phyloP scores from a whole-genome alignment of 2,113 vertebrate genomes.

The Onychostruthus taczanowskii region DNA sequence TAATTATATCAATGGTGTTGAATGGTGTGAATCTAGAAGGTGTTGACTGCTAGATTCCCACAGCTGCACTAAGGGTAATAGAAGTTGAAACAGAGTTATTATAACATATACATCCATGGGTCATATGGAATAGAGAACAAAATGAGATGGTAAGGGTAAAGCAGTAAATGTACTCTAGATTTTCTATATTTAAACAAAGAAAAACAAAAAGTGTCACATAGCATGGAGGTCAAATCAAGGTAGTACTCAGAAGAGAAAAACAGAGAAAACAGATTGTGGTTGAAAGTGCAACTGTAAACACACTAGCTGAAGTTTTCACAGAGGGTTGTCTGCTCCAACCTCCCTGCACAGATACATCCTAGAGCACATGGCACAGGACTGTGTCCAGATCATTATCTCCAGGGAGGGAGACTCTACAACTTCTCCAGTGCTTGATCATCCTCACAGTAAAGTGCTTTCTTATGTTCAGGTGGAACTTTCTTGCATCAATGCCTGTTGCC shows the following conservation, averaged over 20 bases:
- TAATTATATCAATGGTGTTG: neutral
- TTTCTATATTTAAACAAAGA: neutral
- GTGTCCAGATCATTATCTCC: neutral
- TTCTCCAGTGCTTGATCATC: neutral
- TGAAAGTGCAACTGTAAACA: neutral
- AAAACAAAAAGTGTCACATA: neutral
- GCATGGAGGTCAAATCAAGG: neutral
- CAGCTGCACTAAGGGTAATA: neutral
- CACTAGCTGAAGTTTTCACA: neutral
- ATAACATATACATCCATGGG: neutral
- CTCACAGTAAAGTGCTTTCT: neutral
- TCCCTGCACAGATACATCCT: neutral
- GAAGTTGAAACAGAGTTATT: constrained; percentile 18
- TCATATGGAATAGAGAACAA: constrained; percentile 9
- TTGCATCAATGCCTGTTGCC: neutral
- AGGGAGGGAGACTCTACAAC: neutral
- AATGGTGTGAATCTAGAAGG: neutral
- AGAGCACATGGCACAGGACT: neutral
- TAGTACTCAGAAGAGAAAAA: neutral
- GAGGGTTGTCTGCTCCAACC: neutral
- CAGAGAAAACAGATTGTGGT: neutral
- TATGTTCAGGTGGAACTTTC: neutral
- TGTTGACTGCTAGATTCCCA: constrained; percentile 2
- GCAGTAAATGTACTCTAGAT: neutral
- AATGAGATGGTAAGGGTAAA: constrained; percentile 14